Base-by-base conservation (phyloP, 35 echinoderm and acorn worm species). In the Apostichopus californicus region DNA sequence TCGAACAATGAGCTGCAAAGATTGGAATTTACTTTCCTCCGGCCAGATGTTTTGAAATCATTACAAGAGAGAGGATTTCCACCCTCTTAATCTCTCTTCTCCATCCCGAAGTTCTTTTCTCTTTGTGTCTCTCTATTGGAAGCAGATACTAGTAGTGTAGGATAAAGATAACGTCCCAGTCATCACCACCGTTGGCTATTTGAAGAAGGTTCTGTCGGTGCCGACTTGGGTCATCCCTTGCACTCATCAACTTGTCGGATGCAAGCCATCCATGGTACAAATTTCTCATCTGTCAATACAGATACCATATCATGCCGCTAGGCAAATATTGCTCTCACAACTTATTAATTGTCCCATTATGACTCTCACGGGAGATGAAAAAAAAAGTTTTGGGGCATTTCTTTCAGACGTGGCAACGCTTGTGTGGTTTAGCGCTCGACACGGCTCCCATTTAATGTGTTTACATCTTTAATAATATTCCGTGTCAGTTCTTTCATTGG, bases 181-280 rank as follows among this genome's bases (percentile, higher is more conserved):
- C 57, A 65, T 73, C 25, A 89, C 86, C 86, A 89, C 86, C 86
- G 86, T 64, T 73, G 86, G 86, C 86, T 89, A 89, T 89, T 89
- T 89, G 86, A 89, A 72, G 17, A 89, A 72, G 86, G 52, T 5
- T 72, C 57, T 72, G 20, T 64, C 17, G 18, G 46, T 66, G 28
- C 64, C 68, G 86, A 61, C 86, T 18, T 52, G 64, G 86, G 86
- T 89, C 81, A 85, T 56, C 55, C 57, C 4, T 58, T 60, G 81
- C 57, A 58, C 55, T 85, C 81, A 85, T 85, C 81, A 60, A 22
- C 54, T 85, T 85, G 81, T 85, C 81, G 86, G 86, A 89, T 72
- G 68, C 86, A 17, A 72, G 21, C 26, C 64, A 8, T 73, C 86
- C 64, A 89, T 5, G 15, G 15, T 71, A 65, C 17, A 9, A 53